These are phyloP conservation scores for Sialis lutaria DNA, from an alignment of 2,888 invertebrate genomes.

Conservation along the genomic window DNA sequence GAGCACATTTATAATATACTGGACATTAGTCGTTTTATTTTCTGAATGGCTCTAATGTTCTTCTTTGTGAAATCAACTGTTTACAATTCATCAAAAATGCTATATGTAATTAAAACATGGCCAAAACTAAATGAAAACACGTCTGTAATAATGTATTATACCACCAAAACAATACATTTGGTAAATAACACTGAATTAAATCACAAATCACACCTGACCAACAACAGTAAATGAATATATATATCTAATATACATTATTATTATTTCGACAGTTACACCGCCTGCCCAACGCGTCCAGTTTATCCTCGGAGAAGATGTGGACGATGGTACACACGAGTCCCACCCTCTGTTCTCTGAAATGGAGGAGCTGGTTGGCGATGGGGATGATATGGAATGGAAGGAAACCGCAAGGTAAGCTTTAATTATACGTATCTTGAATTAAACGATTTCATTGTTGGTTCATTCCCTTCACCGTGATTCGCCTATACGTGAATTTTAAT, in stretches of 20 bases:
- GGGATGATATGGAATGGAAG: conserved; percentile 88
- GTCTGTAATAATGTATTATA: background rate
- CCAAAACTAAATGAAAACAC: background rate
- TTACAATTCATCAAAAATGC: background rate
- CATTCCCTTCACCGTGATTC: too few species aligned
- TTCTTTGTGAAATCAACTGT: background rate
- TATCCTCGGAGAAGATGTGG: conserved; percentile 86
- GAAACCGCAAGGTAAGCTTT: conserved; percentile 58
- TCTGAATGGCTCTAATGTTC: too few species aligned
- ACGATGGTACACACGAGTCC: conserved; percentile 61
- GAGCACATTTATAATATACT: too few species aligned
- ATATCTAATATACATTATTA: background rate
- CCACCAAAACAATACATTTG: too few species aligned
- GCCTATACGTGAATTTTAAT: too few species aligned
- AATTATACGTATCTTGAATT: too few species aligned
- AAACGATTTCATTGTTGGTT: too few species aligned
- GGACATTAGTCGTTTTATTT: too few species aligned
- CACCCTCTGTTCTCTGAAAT: conserved; percentile 96
- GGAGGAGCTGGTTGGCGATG: conserved; percentile 77
- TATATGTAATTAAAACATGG: background rate
- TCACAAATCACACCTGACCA: too few species aligned
- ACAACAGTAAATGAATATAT: background rate
- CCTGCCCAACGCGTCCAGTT: conserved; percentile 95
- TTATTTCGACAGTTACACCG: conserved; percentile 48
- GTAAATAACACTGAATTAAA: too few species aligned